Conservation (phyloP, 2,113 vertebrate genomes). For the Penelope pileata region DNA sequence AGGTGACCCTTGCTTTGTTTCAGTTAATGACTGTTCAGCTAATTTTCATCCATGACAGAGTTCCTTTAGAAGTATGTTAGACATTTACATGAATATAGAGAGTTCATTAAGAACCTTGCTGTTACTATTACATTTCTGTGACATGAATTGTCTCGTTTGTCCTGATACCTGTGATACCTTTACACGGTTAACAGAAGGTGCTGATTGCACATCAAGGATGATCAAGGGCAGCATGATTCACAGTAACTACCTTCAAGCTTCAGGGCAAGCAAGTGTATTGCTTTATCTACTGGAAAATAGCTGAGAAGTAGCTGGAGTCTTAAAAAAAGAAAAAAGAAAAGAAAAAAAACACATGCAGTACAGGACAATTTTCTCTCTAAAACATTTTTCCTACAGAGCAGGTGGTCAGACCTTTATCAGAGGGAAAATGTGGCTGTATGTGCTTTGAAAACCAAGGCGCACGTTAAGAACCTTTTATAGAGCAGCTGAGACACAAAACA, state of each 20-base stretch:
- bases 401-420: neutral
- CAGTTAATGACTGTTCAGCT: neutral
- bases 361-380: neutral
- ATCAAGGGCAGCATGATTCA: neutral
- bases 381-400: neutral
- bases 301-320: neutral
- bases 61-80: neutral
- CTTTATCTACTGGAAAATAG: neutral
- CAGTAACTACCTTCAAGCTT: neutral
- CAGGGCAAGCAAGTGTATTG: neutral
- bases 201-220: neutral
- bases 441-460: neutral
- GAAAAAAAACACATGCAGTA: neutral
- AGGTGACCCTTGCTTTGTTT: neutral
- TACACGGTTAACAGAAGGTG: neutral
- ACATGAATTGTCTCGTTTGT: neutral
- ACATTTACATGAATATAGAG: neutral
- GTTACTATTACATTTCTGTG: neutral
- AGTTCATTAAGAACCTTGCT: slow-evolving; percentile 6
- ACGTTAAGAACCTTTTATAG: neutral
- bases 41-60: neutral
- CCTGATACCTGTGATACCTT: neutral
- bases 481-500: neutral
- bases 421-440: neutral
- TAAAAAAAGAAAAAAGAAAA: neutral